These are phyloP conservation scores for Pampus argenteus DNA, from an alignment of 2,797 vertebrate species.

Conservation along the genomic window DNA sequence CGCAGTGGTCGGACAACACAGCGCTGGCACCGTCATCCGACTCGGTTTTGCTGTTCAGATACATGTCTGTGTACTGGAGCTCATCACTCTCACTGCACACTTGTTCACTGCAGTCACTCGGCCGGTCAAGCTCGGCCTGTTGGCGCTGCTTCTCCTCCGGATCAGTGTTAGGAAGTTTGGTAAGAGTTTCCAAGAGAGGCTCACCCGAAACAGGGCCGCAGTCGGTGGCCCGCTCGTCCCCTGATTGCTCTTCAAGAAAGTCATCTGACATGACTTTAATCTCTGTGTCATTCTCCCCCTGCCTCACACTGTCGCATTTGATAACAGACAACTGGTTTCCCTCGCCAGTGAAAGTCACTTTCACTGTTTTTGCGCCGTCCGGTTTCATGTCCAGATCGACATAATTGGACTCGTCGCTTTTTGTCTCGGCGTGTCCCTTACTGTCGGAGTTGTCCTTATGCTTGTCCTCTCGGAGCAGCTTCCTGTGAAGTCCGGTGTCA, in stretches of 20 bases:
- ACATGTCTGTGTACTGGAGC: conserved; percentile 86
- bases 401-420: conserved; percentile 83
- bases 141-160: conserved; percentile 63
- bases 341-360: conserved; percentile 81
- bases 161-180: conserved; percentile 49
- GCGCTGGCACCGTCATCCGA: conserved; percentile 75
- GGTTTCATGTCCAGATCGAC: conserved; percentile 83
- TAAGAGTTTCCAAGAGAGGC: conserved; percentile 52
- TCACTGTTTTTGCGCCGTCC: conserved; percentile 74
- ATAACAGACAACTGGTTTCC: conserved; percentile 77
- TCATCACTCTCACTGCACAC: conserved; percentile 87
- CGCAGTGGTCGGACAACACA: conserved; percentile 75
- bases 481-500: conserved; percentile 82
- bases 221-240: conserved; percentile 33
- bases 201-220: conserved; percentile 46
- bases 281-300: conserved; percentile 45
- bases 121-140: conserved; percentile 61
- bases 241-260: conserved; percentile 36
- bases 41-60: conserved; percentile 81
- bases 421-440: conserved; percentile 52
- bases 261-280: conserved; percentile 41
- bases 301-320: conserved; percentile 67
- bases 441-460: conserved; percentile 45
- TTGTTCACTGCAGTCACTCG: conserved; percentile 71
- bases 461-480: conserved; percentile 78